Evolutionary conservation across 2,888 invertebrate species (phyloP).

Genomic region (Tenthredo notha): DNA sequence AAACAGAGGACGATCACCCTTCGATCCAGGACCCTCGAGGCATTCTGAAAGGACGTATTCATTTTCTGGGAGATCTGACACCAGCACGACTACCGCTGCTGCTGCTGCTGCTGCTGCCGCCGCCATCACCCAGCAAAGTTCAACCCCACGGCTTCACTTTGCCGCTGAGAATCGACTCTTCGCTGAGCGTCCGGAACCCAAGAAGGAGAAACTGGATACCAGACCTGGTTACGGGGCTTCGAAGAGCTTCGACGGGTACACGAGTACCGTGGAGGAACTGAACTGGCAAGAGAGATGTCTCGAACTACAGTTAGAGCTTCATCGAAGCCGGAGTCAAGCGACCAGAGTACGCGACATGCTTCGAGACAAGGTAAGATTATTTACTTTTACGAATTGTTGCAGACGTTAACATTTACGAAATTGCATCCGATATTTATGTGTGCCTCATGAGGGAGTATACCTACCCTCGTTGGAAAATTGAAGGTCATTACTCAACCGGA

Average conservation of each 20-base stretch:
- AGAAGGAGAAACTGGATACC: constrained; percentile 75
- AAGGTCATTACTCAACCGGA: neutral
- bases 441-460: neutral
- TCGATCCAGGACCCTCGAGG: constrained; percentile 65
- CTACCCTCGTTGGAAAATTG: neutral
- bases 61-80: constrained; percentile 61
- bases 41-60: constrained; percentile 70
- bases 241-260: constrained; percentile 73
- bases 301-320: constrained; percentile 91
- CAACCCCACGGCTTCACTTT: constrained; percentile 37
- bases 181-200: constrained; percentile 63
- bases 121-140: constrained; percentile 66
- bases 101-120: constrained; percentile 37
- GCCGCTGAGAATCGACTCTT: constrained; percentile 48
- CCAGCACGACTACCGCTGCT: constrained; percentile 25
- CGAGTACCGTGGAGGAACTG: constrained; percentile 78
- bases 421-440: neutral
- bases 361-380: constrained; percentile 89
- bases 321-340: constrained; percentile 92
- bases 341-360: constrained; percentile 93
- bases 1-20: constrained; percentile 62
- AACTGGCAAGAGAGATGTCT: constrained; percentile 95
- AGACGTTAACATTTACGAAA: too few relatives aligned
- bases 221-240: constrained; percentile 70
- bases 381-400: neutral